These are phyloP conservation scores for Miichthys miiuy DNA, from an alignment of 2,797 vertebrate species.

Conservation along the genomic window DNA sequence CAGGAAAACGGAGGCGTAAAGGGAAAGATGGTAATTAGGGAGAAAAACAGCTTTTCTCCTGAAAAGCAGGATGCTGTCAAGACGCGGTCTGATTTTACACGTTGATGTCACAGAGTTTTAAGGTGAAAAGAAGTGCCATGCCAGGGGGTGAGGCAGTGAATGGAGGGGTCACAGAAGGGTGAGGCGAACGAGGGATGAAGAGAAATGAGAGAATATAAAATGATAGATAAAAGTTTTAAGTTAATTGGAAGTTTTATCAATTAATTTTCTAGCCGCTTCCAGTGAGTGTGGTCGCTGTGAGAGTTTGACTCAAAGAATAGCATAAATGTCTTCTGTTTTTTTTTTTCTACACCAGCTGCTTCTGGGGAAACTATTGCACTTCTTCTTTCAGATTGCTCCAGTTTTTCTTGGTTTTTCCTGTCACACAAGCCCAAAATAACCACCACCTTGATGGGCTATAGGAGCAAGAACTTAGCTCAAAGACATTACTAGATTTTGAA, in stretches of 20 bases:
- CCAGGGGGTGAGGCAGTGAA: constrained; percentile 31
- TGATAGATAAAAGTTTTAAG: neutral
- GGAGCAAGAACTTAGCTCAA: constrained; percentile 1
- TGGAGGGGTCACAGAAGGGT: constrained; percentile 22
- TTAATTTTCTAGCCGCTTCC: constrained; percentile 3
- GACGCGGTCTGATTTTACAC: constrained; percentile 34
- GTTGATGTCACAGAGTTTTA: constrained; percentile 14
- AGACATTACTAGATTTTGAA: too few relatives aligned
- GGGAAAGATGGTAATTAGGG: constrained; percentile 63
- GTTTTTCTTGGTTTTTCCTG: neutral
- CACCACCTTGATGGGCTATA: neutral
- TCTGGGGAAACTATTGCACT: neutral
- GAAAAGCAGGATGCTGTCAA: constrained; percentile 45
- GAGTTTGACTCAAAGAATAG: neutral
- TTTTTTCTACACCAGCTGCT: constrained; percentile 3
- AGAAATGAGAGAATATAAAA: neutral
- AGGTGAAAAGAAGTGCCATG: constrained; percentile 38
- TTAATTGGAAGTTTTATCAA: neutral
- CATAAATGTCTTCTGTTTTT: neutral
- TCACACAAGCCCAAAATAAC: constrained; percentile 11
- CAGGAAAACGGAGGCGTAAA: constrained; percentile 35
- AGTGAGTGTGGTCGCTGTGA: neutral
- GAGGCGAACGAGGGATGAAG: constrained; percentile 1
- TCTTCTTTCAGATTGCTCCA: neutral
- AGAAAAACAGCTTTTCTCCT: constrained; percentile 36